Evolutionary conservation across 2,797 vertebrate species (phyloP), one percentile per base, ranked within the genome.

Genomic region (Mallotus villosus): DNA sequence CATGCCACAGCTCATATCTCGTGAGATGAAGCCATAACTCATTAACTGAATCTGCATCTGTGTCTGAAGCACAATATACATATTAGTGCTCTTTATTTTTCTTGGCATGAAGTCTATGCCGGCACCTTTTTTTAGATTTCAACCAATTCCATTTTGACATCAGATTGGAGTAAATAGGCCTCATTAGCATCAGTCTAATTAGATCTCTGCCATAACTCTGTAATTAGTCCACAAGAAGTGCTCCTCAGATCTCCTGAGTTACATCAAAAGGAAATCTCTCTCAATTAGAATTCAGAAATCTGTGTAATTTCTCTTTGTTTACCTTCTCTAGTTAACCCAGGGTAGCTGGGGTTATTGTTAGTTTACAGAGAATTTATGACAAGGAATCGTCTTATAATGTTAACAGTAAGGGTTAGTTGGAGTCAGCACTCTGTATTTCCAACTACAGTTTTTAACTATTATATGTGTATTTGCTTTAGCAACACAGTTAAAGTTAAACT

Each of bases 131-230:
- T 68, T 88, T 89, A 82, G 78, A 78, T 81, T 81, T 86, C 78
- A 68, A 81, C 81, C 77, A 77, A 64, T 89, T 89, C 80, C 75
- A 74, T 86, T 90, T 86, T 89, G 85, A 91, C 83, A 89, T 85
- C 79, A 87, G 86, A 91, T 88, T 84, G 86, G 79, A 75, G 79
- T 88, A 91, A 92, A 91, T 89, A 91, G 82, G 84, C 72, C 89
- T 93, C 86, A 91, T 94, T 94, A 93, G 90, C 89, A 89, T 89
- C 66, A 61, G 32, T 86, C 86, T 93, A 91, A 93, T 93, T 87
- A 93, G 86, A 88, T 84, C 75, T 76, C 81, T 90, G 85, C 85
- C 79, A 82, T 68, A 78, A 82, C 79, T 88, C 70, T 58, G 85
- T 92, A 93, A 93, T 93, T 90, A 92, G 87, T 83, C 87, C 68